Conservation (phyloP, 2,888 invertebrate genomes). For the Eupeodes latifasciatus region DNA sequence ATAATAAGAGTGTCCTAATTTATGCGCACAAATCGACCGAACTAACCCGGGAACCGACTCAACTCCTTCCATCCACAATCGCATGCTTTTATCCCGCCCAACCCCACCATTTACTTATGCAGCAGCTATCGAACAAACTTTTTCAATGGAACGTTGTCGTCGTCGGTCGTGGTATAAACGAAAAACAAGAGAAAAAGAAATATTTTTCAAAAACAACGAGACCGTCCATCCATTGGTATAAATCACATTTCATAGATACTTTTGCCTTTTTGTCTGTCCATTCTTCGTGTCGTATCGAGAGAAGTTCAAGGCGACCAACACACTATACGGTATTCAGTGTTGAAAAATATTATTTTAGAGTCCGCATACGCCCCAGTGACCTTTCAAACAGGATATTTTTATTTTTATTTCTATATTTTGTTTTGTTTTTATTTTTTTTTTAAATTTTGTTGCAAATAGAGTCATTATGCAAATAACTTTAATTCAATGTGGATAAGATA, state of each 20-base stretch:
- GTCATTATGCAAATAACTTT: slow-evolving; percentile 43
- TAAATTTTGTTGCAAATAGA: slow-evolving; percentile 16
- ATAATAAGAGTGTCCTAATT: slow-evolving; percentile 72
- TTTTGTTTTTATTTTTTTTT: neutral
- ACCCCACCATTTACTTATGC: slow-evolving; percentile 11
- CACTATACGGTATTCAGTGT: slow-evolving; percentile 26
- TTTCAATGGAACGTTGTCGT: slow-evolving; percentile 21
- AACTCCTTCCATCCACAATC: neutral
- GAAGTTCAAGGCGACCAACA: slow-evolving; percentile 68
- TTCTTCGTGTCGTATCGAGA: neutral
- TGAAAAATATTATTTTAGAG: slow-evolving; percentile 45
- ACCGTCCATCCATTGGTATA: slow-evolving; percentile 30
- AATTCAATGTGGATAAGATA: slow-evolving; percentile 7
- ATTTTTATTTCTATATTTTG: neutral
- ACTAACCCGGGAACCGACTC: slow-evolving; percentile 16
- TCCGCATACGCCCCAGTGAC: slow-evolving; percentile 68
- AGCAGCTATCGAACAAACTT: slow-evolving; percentile 68
- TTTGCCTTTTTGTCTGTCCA: slow-evolving; percentile 18
- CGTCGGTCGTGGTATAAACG: neutral
- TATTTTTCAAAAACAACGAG: slow-evolving; percentile 30
- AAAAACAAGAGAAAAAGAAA: neutral
- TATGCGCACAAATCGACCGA: slow-evolving; percentile 69
- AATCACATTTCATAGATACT: slow-evolving; percentile 63
- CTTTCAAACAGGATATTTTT: slow-evolving; percentile 48
- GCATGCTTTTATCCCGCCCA: neutral